Evolutionary conservation across 2,113 vertebrate species (phyloP).

Genomic region (Callithrix jacchus): DNA sequence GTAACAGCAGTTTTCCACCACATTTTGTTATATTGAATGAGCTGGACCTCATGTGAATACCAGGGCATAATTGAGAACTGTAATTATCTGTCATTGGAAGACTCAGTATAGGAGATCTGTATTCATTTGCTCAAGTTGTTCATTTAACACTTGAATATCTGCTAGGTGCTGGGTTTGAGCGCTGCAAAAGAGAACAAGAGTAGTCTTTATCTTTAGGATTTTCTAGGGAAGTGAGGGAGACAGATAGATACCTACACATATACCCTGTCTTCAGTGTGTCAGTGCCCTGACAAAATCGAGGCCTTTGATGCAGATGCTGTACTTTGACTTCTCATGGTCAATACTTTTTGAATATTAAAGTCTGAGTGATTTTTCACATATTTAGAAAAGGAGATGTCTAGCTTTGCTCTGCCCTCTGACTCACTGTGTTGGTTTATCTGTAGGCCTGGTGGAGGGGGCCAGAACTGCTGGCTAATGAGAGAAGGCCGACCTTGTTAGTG

Average conservation of each 20-base stretch:
- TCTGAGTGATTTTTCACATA: neutral
- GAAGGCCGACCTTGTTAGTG: neutral
- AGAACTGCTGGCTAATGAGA: neutral
- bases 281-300: neutral
- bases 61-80: neutral
- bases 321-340: neutral
- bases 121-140: neutral
- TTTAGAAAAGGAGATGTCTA: conserved; percentile 4
- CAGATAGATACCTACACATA: too few relatives aligned
- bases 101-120: neutral
- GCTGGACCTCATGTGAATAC: neutral
- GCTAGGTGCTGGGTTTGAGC: neutral
- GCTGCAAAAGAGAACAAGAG: neutral
- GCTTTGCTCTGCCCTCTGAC: neutral
- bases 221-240: neutral
- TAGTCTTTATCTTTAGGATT: neutral
- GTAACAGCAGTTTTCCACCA: neutral
- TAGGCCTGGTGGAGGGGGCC: neutral
- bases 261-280: neutral
- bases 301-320: neutral
- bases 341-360: neutral
- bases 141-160: neutral
- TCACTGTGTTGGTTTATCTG: neutral
- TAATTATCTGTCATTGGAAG: neutral
- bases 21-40: neutral